These are phyloP conservation scores for Helicolenus hilgendorfi DNA, from an alignment of 2,797 vertebrate species.

Conservation along the genomic window DNA sequence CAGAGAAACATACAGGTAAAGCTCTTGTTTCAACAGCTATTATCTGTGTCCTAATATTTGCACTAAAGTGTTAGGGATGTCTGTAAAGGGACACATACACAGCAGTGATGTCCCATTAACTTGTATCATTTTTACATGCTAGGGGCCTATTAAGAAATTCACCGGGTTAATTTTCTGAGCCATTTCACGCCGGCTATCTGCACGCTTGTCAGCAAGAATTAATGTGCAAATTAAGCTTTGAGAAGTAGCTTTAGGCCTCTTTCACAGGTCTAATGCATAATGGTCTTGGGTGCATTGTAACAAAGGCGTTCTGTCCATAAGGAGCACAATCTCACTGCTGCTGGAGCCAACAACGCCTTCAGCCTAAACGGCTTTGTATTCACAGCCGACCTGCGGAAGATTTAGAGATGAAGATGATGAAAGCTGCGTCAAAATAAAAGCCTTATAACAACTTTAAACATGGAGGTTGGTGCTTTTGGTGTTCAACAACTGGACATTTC, in stretches of 20 bases:
- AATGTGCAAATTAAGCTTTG: conserved; percentile 65
- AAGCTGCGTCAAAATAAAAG: neutral
- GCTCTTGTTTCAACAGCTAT: neutral
- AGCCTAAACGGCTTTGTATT: neutral
- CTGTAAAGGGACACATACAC: conserved; percentile 19
- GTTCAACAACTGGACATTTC: neutral
- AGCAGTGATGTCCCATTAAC: conserved; percentile 37
- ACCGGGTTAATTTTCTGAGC: conserved; percentile 63
- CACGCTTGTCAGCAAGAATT: conserved; percentile 68
- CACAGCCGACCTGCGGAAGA: neutral
- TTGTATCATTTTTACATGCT: conserved; percentile 40
- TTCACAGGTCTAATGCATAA: conserved; percentile 44
- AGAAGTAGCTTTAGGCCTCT: conserved; percentile 50
- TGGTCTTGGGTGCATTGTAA: conserved; percentile 11
- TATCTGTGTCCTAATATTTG: neutral
- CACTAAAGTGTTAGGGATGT: neutral
- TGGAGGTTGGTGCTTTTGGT: neutral
- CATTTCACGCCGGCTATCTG: conserved; percentile 51
- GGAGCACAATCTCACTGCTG: conserved; percentile 32
- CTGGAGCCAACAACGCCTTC: conserved; percentile 7
- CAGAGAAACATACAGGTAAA: neutral
- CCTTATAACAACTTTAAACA: neutral
- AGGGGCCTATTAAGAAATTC: conserved; percentile 30
- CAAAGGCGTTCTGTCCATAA: conserved; percentile 14
- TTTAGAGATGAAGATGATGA: conserved; percentile 12